phyloP scores from a whole-genome alignment of 2,113 vertebrate species.

The Todiramphus chloris region DNA sequence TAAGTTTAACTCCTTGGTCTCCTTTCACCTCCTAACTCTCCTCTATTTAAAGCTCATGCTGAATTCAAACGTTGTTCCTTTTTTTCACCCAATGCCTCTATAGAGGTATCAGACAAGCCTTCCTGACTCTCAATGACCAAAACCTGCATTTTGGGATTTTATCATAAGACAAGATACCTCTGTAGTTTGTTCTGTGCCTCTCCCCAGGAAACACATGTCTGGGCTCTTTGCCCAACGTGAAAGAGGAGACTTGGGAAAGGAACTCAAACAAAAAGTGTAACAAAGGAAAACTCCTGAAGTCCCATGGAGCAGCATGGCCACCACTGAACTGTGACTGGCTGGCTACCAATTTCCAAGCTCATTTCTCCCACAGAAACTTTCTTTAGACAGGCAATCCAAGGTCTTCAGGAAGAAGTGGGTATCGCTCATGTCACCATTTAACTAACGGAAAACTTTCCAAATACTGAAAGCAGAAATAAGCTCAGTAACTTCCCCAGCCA shows the following conservation, averaged over 20 bases:
- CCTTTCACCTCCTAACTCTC: background rate
- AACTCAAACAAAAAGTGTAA: background rate
- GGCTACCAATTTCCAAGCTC: background rate
- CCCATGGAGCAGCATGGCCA: background rate
- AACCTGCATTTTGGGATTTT: background rate
- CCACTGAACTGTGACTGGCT: background rate
- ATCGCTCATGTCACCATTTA: background rate
- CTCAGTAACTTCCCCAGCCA: background rate
- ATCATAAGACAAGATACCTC: background rate
- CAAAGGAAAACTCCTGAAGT: background rate
- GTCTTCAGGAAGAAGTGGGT: background rate
- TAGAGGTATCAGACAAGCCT: background rate
- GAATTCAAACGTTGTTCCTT: background rate
- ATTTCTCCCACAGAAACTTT: background rate
- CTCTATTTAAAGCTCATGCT: background rate
- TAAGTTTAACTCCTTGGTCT: background rate
- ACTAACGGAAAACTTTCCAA: background rate
- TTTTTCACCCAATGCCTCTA: background rate
- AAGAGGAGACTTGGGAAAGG: background rate
- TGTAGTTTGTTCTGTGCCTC: accelerated
- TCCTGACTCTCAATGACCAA: background rate
- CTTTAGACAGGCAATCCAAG: background rate
- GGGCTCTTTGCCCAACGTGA: background rate
- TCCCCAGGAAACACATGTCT: background rate
- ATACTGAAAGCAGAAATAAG: background rate